These are phyloP conservation scores for Ammodytes marinus DNA, from an alignment of 2,113 vertebrate genomes.

Conservation along the genomic window DNA sequence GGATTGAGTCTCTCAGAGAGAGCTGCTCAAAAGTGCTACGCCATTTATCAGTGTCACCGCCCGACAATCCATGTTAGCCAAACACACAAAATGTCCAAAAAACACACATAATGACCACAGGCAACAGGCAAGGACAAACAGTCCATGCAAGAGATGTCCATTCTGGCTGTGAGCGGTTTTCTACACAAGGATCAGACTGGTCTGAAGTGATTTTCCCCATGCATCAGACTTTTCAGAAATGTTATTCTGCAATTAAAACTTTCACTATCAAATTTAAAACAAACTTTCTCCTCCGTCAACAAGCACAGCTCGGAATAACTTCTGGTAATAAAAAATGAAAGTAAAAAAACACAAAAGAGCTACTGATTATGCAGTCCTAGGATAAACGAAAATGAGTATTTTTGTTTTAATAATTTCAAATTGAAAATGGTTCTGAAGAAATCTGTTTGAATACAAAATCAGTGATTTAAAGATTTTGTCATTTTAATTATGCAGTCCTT, in stretches of 20 bases:
- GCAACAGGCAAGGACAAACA: constrained; percentile 36
- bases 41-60: constrained; percentile 81
- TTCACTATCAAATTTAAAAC: constrained; percentile 8
- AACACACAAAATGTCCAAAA: constrained; percentile 54
- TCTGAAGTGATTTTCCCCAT: constrained; percentile 33
- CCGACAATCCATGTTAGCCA: constrained; percentile 53
- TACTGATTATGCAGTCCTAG: constrained; percentile 19
- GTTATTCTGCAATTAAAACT: neutral
- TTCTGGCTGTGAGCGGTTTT: constrained; percentile 21
- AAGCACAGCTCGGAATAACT: constrained; percentile 16
- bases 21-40: constrained; percentile 60
- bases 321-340: neutral
- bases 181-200: neutral
- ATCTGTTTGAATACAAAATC: too few species aligned
- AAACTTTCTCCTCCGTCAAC: neutral
- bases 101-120: neutral
- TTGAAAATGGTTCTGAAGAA: too few species aligned
- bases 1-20: constrained; percentile 58
- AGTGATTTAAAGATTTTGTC: too few species aligned
- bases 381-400: constrained; percentile 3
- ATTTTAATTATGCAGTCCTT: too few species aligned
- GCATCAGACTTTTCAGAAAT: constrained; percentile 4
- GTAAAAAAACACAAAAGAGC: constrained; percentile 26
- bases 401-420: neutral
- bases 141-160: constrained; percentile 2